These are phyloP conservation scores for Perdix hodgsoniae DNA, from an alignment of 2,797 vertebrate genomes.

Conservation along the genomic window DNA sequence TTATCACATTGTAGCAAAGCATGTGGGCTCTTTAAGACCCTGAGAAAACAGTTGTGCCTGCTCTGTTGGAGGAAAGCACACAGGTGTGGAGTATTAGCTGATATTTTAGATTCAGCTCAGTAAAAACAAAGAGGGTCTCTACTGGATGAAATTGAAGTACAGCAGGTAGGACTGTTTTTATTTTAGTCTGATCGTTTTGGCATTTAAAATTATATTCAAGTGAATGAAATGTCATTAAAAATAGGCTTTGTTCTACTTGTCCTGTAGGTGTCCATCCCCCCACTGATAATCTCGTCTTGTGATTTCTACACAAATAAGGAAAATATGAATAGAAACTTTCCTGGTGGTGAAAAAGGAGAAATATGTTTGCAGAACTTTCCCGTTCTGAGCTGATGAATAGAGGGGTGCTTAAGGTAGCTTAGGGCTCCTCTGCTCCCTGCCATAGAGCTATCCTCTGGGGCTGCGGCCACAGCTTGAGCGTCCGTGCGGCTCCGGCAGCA, in stretches of 20 bases:
- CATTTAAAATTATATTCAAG: background rate
- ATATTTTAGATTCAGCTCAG: background rate
- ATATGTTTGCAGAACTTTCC: background rate
- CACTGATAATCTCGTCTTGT: rapidly evolving
- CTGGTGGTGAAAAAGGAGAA: background rate
- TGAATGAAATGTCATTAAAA: background rate
- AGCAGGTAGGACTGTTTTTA: background rate
- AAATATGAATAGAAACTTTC: rapidly evolving
- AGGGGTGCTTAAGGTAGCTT: too few relatives aligned
- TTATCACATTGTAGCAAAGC: background rate
- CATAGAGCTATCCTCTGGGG: rapidly evolving
- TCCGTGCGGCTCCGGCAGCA: background rate
- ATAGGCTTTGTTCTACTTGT: background rate
- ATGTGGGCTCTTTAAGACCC: background rate
- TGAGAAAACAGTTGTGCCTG: background rate
- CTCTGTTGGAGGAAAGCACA: background rate
- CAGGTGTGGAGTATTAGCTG: background rate
- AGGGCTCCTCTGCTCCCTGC: rapidly evolving
- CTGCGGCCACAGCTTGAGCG: background rate
- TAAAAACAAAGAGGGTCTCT: background rate
- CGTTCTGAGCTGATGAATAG: background rate
- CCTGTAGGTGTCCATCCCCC: background rate
- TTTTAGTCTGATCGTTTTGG: background rate
- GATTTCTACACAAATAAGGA: background rate
- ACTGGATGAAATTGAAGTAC: background rate